Base-by-base conservation (phyloP, 2,888 invertebrate genomes). In the Empis stercorea region DNA sequence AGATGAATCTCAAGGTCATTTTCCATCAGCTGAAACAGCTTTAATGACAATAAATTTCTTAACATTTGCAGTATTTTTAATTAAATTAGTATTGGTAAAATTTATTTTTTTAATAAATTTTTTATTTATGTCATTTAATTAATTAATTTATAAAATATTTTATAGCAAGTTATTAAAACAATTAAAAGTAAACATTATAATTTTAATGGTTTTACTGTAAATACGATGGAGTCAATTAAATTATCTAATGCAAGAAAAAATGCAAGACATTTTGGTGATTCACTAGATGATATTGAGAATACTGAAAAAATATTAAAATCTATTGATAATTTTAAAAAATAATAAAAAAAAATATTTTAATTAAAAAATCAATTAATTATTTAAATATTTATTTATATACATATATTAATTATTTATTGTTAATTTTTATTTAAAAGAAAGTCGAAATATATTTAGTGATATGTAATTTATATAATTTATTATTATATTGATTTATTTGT, bases 21-120 rank as follows among this genome's bases (percentile, higher is more conserved):
- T 87, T 63, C 87, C 87, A 11, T 85, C 87, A 0, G 74, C 83
- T 5, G 87, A 87, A 68, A 81, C 84, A 41, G 81, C 88, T 0
- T 70, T 89, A 44, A 80, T 88, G 77, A 83, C 85, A 34, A 84
- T 89, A 54, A 84, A 86, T 17, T 87, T 88, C 63, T 72, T 89
- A 10, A 87, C 87, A 1, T 87, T 88, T 65, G 87, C 87, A 0
- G 87, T 87, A 7, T 88, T 86, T 61, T 75, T 88, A 47, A 82
- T 89, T 44, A 87, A 87, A 70, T 71, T 88, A 32, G 84, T 88
- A 32, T 72, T 87, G 76, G 87, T 87, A 73, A 74, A 73, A 66
- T 17, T 39, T 40, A 32, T 10, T 30, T 23, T 51, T 4, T 41
- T 13, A n/a, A n/a, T n/a, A n/a, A n/a, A n/a, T 45, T 30, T 32